Evolutionary conservation across 2,888 invertebrate species (phyloP).

Genomic region (Callimorpha dominula): DNA sequence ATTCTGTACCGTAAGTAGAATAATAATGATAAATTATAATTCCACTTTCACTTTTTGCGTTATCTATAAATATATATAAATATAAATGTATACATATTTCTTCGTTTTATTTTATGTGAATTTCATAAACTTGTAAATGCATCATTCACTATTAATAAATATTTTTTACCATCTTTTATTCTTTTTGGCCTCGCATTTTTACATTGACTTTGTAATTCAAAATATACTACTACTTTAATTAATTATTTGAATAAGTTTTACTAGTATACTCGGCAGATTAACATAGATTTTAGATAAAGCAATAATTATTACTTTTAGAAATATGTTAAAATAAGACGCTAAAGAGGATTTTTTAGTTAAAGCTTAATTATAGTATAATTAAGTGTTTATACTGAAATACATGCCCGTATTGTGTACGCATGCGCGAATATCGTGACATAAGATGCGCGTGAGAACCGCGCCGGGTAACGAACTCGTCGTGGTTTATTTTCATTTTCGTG

Average conservation of each 20-base stretch:
- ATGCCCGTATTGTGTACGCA: conserved; percentile 45
- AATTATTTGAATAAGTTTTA: neutral
- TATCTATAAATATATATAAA: neutral
- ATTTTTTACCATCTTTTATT: neutral
- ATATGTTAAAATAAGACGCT: conserved; percentile 3
- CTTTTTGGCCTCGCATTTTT: neutral
- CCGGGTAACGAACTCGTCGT: conserved; percentile 75
- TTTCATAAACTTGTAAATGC: neutral
- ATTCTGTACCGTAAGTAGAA: neutral
- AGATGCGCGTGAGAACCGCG: conserved; percentile 71
- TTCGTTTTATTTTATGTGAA: neutral
- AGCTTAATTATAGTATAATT: conserved; percentile 24
- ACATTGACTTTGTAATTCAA: neutral
- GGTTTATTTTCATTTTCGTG: conserved; percentile 72
- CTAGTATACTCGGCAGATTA: neutral
- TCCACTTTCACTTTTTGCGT: neutral
- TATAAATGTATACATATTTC: too few relatives aligned
- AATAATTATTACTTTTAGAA: conserved; percentile 6
- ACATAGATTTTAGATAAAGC: conserved; percentile 11
- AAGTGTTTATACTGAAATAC: conserved; percentile 28
- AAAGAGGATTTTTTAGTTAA: conserved; percentile 6
- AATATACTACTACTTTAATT: neutral
- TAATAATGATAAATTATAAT: neutral
- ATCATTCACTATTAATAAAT: neutral
- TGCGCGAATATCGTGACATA: conserved; percentile 65